Percentiles rank a stretch among this genome's conserved stretches.
These are phyloP conservation scores for Podotricha telesiphe DNA, from an alignment of 2,888 invertebrate genomes.

Conservation along the genomic window DNA sequence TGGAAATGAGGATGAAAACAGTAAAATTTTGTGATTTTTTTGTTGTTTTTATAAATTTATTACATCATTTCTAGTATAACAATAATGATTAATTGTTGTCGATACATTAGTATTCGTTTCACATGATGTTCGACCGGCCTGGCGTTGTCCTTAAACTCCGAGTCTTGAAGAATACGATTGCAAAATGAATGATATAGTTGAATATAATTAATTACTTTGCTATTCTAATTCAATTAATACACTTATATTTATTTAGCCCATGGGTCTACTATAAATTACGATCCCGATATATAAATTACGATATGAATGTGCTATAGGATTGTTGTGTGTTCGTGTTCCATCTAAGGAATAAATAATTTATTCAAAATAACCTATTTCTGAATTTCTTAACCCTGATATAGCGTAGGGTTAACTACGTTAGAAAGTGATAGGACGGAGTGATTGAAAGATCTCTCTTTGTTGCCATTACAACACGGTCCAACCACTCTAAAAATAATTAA, in stretches of 20 bases:
- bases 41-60: not conserved
- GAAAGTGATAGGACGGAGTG: no score
- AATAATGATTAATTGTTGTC: slow-evolving; percentile 26
- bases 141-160: slow-evolving; percentile 29
- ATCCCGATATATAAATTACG: no score
- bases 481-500: no score
- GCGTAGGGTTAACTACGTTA: no score
- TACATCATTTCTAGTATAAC: not conserved
- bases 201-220: not conserved
- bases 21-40: no score
- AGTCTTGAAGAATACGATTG: slow-evolving; percentile 21
- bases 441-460: no score
- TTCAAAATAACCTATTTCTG: no score
- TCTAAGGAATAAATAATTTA: not conserved
- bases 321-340: not conserved
- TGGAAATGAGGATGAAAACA: not conserved
- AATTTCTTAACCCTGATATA: no score
- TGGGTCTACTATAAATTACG: no score
- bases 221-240: not conserved
- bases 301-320: no score
- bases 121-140: slow-evolving; percentile 23
- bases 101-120: slow-evolving; percentile 34
- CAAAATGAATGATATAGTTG: slow-evolving; percentile 23
- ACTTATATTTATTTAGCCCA: not conserved
- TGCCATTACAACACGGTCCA: no score